A percentile compares a stretch with the other conserved stretches of the same genome.
phyloP scores from a whole-genome alignment of 2,888 invertebrate genomes.

The Cerceris rybyensis region DNA sequence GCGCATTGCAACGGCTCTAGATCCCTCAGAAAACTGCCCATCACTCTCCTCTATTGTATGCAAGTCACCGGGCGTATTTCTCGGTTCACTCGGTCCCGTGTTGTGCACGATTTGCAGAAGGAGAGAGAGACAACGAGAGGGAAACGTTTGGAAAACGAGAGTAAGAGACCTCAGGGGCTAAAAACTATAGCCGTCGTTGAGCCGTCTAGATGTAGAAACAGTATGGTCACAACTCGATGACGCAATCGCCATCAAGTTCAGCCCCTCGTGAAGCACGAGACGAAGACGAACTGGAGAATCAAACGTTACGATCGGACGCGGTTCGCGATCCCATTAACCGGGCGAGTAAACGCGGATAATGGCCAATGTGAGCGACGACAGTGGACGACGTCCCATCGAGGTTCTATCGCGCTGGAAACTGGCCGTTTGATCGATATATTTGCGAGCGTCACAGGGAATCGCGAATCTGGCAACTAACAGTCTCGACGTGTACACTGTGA shows the following conservation, averaged over 20 bases:
- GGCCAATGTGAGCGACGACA: slow-evolving; percentile 33
- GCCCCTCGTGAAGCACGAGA: slow-evolving; percentile 32
- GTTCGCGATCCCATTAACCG: slow-evolving; percentile 62
- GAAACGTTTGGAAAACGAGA: slow-evolving; percentile 25
- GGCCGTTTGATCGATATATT: slow-evolving; percentile 59
- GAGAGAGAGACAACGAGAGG: not conserved
- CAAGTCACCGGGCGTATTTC: slow-evolving; percentile 59
- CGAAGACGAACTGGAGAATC: slow-evolving; percentile 58
- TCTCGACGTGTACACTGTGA: not conserved
- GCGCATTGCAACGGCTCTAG: slow-evolving; percentile 61
- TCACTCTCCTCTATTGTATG: slow-evolving; percentile 72
- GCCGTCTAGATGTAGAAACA: slow-evolving; percentile 53
- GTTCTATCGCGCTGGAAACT: slow-evolving; percentile 43
- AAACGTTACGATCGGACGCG: slow-evolving; percentile 51
- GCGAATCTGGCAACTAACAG: slow-evolving; percentile 22
- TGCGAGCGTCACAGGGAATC: slow-evolving; percentile 33
- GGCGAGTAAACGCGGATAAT: slow-evolving; percentile 55
- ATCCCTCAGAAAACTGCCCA: slow-evolving; percentile 69
- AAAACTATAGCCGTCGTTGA: slow-evolving; percentile 41
- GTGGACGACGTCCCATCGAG: slow-evolving; percentile 42
- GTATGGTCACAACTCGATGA: slow-evolving; percentile 57
- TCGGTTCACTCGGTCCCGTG: slow-evolving; percentile 31
- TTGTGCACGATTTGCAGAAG: slow-evolving; percentile 44
- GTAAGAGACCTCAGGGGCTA: slow-evolving; percentile 25
- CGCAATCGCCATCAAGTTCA: slow-evolving; percentile 67